Evolutionary conservation across 2,888 invertebrate species (phyloP), one percentile per base, ranked within the genome.

Genomic region (Cyclophora albipunctata): DNA sequence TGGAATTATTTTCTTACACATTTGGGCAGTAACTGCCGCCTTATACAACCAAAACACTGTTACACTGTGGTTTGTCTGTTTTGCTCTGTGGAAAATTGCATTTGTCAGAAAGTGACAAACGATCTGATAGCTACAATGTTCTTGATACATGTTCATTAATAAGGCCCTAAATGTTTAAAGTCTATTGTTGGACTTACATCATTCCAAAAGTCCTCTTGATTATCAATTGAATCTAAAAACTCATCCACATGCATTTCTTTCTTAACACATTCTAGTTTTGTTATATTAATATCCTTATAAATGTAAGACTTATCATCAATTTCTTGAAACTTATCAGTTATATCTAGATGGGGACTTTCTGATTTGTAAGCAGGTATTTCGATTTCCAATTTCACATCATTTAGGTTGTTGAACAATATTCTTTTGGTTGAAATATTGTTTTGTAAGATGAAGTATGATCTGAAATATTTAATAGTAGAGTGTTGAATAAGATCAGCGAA

Each of bases 371-470:
- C 53, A 20, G 44, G 37, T 5, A 66, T 54, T 59, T 67, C 59
- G 52, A 70, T 52, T 54, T 68, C 53, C 7, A 73, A 54, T 69
- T 75, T 74, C 0, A 80, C 58, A 35, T 82, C 82, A 52, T 64
- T 47, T 43, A 81, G 59, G 46, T 74, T 71, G 50, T 66, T 64
- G 54, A 82, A 54, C 57, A 4, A 79, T 63, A 53, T 61, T 20
- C 65, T 48, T 72, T 81, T 3, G 58, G 7, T 44, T 59, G 64
- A n/a, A 51, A 49, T 37, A 53, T 20, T 57, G 55, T 68, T 58
- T 53, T 64, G 66, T 40, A 81, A 51, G 46, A 61, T 49, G 46
- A 62, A 60, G 57, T 79, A 63, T 41, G 78, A 73, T 45, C 81
- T 81, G 53, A 5, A 43, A 43, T 43, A 20, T 20, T 20, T 7